A percentile compares a stretch with the other conserved stretches of the same genome.
Evolutionary conservation across 2,113 vertebrate species (phyloP).

Genomic region (Gnathonemus echidnorhynchus): DNA sequence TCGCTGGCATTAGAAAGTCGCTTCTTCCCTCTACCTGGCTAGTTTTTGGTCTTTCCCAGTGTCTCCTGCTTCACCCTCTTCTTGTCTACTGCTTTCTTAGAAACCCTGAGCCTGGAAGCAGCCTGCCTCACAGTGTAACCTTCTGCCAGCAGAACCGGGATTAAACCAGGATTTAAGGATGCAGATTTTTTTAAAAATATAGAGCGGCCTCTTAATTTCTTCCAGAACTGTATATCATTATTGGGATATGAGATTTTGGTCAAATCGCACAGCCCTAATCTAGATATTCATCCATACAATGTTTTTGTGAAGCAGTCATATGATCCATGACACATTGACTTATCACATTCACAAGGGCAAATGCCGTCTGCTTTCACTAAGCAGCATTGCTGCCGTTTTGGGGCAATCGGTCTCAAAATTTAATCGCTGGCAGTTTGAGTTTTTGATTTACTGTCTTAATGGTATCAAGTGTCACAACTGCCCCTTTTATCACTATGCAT

Average conservation of each 20-base stretch:
- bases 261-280: background rate
- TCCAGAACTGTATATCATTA: background rate
- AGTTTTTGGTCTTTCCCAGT: background rate
- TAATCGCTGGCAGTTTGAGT: background rate
- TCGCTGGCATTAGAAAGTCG: background rate
- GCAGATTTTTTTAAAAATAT: background rate
- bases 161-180: background rate
- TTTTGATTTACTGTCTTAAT: background rate
- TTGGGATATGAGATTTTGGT: background rate
- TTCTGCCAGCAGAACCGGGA: background rate
- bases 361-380: background rate
- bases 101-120: background rate
- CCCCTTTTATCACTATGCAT: background rate
- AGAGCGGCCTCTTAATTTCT: background rate
- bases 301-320: background rate
- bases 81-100: background rate
- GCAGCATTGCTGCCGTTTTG: background rate
- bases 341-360: background rate
- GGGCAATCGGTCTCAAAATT: background rate
- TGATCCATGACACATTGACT: background rate
- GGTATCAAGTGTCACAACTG: background rate
- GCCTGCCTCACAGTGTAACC: background rate
- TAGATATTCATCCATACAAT: background rate
- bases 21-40: background rate
- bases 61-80: background rate